Evolutionary conservation across 2,888 invertebrate species (phyloP), one percentile per base, ranked within the genome.

Genomic region (Rotaria socialis): DNA sequence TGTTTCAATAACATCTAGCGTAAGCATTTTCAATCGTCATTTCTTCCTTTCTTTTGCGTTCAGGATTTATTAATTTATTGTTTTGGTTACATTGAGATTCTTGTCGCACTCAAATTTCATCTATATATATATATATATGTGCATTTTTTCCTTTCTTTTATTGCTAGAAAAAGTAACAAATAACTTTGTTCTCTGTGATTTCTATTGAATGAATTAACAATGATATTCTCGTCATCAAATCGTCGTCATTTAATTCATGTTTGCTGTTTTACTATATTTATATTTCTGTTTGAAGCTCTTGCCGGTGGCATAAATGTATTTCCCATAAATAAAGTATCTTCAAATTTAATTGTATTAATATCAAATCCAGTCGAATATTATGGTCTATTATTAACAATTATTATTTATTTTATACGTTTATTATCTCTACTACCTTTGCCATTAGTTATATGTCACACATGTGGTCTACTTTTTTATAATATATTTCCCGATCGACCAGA

Each of bases 401-500:
- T 87, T 6, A 50, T 87, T 16, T 87, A 85, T 56, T 8, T 50
- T 10, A 43, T 87, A n/a, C 84, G 87, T 56, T 84, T 87, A 55
- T 55, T 87, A 67, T 85, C 85, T 4, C 85, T 87, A 67, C 43
- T 87, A 43, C 87, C 87, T 10, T 58, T 87, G 16, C 87, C 87
- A 27, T 60, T 87, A 47, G 85, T 85, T 74, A 67, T 85, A n/a
- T 85, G 87, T 52, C 87, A 87, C 55, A 84, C 75, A 24, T 84
- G 67, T 27, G 96, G 96, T 84, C 92, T 97, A 88, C 93, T 94
- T 87, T 93, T 95, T 88, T 97, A 96, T 91, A 97, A 97, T 92
- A 95, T 96, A 88, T 97, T 97, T 91, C 96, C 96, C 86, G 96
- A 96, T 89, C 95, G 95, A 92, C 95, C 96, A 6, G 93, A 94